phyloP scores from a whole-genome alignment of 2,888 invertebrate genomes.

The Leuctra nigra region DNA sequence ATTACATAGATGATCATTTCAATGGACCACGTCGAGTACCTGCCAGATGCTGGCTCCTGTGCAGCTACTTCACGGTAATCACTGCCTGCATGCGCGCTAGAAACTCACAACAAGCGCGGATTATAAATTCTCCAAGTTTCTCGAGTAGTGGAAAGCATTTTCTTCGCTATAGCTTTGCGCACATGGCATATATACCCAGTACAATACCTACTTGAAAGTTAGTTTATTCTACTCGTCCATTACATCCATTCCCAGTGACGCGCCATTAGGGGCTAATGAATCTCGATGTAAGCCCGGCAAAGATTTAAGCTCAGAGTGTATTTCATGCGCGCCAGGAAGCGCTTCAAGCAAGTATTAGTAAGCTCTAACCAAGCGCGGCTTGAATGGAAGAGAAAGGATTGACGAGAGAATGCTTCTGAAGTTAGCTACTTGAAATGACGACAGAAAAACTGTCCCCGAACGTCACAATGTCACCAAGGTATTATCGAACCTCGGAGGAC shows the following conservation, averaged over 20 bases:
- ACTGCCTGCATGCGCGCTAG: neutral
- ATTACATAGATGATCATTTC: conserved; percentile 11
- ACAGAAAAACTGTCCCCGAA: too few relatives aligned
- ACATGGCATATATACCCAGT: neutral
- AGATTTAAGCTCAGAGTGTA: neutral
- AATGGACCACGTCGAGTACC: conserved; percentile 8
- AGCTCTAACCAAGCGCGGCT: too few relatives aligned
- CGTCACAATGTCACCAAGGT: too few relatives aligned
- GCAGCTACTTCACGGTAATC: neutral
- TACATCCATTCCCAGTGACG: neutral
- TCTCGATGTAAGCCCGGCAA: neutral
- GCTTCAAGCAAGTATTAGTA: neutral
- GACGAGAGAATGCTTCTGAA: too few relatives aligned
- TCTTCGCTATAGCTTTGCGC: neutral
- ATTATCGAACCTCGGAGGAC: too few relatives aligned
- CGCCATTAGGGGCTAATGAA: conserved; percentile 9
- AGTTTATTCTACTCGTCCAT: conserved; percentile 11
- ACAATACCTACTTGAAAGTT: conserved; percentile 10
- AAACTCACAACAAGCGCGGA: neutral
- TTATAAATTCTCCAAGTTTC: conserved; percentile 1
- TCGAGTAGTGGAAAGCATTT: neutral
- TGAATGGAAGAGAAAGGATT: too few relatives aligned
- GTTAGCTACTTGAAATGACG: too few relatives aligned
- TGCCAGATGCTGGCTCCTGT: neutral
- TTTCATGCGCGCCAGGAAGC: too few relatives aligned